Conservation (phyloP, 2,113 vertebrate genomes). For the Meleagris gallopavo region DNA sequence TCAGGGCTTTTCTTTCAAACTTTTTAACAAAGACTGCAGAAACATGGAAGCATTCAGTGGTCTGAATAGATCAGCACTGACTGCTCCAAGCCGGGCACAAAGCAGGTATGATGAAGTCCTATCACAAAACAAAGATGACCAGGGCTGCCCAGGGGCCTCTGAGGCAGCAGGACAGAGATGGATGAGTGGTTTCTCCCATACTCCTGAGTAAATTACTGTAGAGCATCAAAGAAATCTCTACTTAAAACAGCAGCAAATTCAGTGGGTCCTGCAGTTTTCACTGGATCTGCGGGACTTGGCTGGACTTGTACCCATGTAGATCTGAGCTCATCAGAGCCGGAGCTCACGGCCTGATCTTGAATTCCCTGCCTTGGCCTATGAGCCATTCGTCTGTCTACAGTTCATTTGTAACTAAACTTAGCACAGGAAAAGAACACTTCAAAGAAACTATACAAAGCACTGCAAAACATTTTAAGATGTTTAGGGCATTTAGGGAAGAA, state of each 20-base stretch:
- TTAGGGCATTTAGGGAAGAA: slow-evolving; percentile 25
- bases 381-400: background rate
- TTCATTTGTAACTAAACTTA: background rate
- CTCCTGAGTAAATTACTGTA: rapidly evolving
- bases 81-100: background rate
- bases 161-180: background rate
- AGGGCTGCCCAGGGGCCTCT: background rate
- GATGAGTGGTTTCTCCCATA: background rate
- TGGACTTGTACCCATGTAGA: background rate
- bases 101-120: background rate
- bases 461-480: slow-evolving; percentile 23
- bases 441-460: background rate
- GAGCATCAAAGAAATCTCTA: background rate
- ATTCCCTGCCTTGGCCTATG: background rate
- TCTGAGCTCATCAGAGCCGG: rapidly evolving
- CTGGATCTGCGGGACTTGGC: background rate
- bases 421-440: slow-evolving; percentile 58
- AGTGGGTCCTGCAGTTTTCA: rapidly evolving
- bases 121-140: background rate
- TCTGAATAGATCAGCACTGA: rapidly evolving
- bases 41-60: background rate
- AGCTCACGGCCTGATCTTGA: background rate
- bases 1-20: background rate
- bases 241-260: background rate
- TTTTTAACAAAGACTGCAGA: background rate